Evolutionary conservation across 2,113 vertebrate genomes (phyloP).

Genomic region (Microtus montanus): DNA sequence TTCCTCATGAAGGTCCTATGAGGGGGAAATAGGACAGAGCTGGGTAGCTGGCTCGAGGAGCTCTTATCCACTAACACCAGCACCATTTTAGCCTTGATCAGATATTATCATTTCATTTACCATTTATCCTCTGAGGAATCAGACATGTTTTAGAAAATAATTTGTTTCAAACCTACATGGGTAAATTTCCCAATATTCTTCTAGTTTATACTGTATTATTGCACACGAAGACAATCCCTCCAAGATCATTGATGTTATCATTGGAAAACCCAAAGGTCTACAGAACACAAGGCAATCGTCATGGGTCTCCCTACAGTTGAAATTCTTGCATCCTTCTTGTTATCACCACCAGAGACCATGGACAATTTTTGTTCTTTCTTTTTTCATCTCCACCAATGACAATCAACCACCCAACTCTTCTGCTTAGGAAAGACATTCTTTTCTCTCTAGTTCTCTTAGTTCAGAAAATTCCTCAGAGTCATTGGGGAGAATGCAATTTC

Average conservation of each 20-base stretch:
- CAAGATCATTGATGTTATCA: neutral
- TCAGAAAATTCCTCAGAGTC: neutral
- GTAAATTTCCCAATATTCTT: neutral
- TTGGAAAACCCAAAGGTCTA: neutral
- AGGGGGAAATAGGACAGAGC: neutral
- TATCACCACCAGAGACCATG: neutral
- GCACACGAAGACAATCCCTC: neutral
- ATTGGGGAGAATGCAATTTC: neutral
- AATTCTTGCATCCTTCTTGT: neutral
- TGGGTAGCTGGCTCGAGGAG: neutral
- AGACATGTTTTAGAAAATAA: neutral
- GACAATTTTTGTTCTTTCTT: neutral
- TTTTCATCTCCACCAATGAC: neutral
- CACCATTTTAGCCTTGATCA: no score
- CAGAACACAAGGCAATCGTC: neutral
- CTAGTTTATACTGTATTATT: neutral
- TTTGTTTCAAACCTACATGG: neutral
- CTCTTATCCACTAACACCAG: neutral
- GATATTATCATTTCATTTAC: neutral
- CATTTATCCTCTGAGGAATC: neutral
- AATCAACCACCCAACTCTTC: neutral
- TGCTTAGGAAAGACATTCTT: fast-evolving
- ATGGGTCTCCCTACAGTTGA: fast-evolving
- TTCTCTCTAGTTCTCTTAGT: neutral
- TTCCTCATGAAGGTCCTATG: neutral